These are phyloP conservation scores for Alca torda DNA, from an alignment of 2,797 vertebrate species.

Conservation along the genomic window DNA sequence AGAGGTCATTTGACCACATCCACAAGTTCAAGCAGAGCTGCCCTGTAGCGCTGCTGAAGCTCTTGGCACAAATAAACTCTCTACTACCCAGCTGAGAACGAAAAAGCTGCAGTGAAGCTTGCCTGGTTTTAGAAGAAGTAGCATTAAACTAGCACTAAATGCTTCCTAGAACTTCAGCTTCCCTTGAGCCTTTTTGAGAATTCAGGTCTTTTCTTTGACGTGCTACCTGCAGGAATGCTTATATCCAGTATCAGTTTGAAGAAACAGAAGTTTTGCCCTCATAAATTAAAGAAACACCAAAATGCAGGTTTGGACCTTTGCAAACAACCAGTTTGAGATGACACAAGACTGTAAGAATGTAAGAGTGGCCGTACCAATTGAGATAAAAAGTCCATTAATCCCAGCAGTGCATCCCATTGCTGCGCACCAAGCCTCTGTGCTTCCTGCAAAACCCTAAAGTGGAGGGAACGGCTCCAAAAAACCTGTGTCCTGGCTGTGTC, in stretches of 20 bases:
- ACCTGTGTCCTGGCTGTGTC: neutral
- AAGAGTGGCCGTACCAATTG: accelerated
- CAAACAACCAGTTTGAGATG: neutral
- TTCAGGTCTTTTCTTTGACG: neutral
- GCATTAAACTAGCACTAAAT: neutral
- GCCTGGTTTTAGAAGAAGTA: neutral
- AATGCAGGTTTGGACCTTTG: neutral
- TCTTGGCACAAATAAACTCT: neutral
- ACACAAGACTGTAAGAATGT: neutral
- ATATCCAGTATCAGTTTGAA: neutral
- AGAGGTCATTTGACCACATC: neutral
- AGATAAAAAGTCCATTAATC: neutral
- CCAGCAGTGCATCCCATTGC: neutral
- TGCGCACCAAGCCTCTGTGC: neutral
- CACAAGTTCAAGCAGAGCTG: neutral
- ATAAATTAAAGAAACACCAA: neutral
- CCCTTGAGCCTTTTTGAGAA: neutral
- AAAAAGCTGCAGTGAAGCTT: neutral
- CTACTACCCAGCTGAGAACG: neutral
- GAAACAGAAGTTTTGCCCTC: neutral
- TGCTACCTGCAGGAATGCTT: neutral
- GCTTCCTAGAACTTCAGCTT: neutral
- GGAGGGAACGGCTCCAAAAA: neutral
- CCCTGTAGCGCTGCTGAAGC: neutral
- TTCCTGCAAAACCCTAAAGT: neutral